Conservation (phyloP, 2,113 vertebrate species). For the Corythaixoides concolor region DNA sequence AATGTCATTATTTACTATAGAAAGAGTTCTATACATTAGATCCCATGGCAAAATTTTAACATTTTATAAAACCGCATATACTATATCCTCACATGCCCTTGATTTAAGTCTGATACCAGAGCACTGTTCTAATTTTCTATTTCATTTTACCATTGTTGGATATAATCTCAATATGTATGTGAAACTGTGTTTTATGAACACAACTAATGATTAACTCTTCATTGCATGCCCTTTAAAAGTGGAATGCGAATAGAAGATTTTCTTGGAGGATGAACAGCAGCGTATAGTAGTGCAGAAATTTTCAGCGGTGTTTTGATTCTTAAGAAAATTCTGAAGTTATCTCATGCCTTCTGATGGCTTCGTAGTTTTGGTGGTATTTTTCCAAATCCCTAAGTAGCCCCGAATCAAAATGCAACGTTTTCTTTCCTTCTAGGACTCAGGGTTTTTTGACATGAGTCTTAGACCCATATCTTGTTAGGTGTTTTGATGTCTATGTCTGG, state of each 20-base stretch:
- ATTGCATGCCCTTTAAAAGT: background rate
- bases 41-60: background rate
- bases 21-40: background rate
- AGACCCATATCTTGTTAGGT: rapidly evolving
- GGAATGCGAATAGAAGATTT: background rate
- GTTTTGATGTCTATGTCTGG: background rate
- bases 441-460: background rate
- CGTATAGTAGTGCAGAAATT: background rate
- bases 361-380: background rate
- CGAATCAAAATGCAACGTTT: background rate
- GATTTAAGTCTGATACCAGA: background rate
- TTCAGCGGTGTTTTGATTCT: background rate
- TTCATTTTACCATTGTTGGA: background rate
- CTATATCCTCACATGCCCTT: background rate
- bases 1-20: background rate
- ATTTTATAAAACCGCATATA: background rate
- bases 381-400: background rate
- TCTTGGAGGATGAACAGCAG: background rate
- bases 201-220: background rate
- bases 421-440: background rate
- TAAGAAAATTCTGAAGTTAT: background rate
- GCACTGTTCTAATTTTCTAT: background rate
- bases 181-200: background rate
- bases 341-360: background rate
- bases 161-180: background rate